phyloP scores from a whole-genome alignment of 2,888 invertebrate species.

The Petrolisthes cinctipes region DNA sequence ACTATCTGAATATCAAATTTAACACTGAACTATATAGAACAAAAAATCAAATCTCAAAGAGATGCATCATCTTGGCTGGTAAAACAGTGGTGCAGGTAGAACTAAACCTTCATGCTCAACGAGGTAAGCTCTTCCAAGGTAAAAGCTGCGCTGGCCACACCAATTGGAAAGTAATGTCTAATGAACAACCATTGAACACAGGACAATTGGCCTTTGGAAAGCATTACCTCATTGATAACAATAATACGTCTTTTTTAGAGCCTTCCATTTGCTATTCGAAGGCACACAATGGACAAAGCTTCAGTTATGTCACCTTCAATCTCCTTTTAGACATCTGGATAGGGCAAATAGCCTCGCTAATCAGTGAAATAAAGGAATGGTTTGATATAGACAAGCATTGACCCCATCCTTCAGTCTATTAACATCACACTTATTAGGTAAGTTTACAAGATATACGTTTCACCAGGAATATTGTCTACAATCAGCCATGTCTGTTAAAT shows the following conservation, averaged over 20 bases:
- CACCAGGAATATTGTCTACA: slow-evolving; percentile 56
- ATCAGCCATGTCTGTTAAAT: slow-evolving; percentile 42
- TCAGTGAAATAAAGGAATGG: slow-evolving; percentile 54
- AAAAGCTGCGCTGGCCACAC: slow-evolving; percentile 48
- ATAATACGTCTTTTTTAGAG: slow-evolving; percentile 32
- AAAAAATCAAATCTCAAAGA: not conserved
- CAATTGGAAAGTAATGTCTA: slow-evolving; percentile 39
- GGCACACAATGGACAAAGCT: slow-evolving; percentile 61
- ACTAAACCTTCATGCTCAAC: slow-evolving; percentile 36
- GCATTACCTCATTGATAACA: slow-evolving; percentile 49
- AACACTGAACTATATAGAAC: not conserved
- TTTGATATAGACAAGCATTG: slow-evolving; percentile 44
- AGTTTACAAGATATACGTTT: slow-evolving; percentile 44
- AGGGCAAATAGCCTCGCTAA: slow-evolving; percentile 29
- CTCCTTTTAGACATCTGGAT: slow-evolving; percentile 2
- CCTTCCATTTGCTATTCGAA: slow-evolving; percentile 56
- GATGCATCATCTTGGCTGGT: not conserved
- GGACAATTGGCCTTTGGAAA: slow-evolving; percentile 54
- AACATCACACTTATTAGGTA: slow-evolving; percentile 17
- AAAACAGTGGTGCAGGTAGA: slow-evolving; percentile 25
- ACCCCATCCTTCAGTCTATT: slow-evolving; percentile 33
- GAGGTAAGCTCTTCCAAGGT: slow-evolving; percentile 50
- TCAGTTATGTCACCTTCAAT: slow-evolving; percentile 45
- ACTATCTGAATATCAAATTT: not conserved
- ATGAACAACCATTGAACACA: slow-evolving; percentile 61